These are phyloP conservation scores for Pocota personata DNA, from an alignment of 2,888 invertebrate species.

Conservation along the genomic window DNA sequence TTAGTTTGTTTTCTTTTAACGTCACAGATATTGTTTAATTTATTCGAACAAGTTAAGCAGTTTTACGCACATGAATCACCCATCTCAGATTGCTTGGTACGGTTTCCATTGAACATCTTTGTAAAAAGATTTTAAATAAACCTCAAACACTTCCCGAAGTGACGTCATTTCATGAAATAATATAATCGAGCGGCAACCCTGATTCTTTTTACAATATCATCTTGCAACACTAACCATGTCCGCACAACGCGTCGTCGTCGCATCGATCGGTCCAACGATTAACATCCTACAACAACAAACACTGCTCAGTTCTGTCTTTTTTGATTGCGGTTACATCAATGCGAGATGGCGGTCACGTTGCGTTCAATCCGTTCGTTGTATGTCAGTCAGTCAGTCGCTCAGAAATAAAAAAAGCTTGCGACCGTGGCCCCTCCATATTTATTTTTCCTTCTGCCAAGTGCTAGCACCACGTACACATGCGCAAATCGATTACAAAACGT, in stretches of 20 bases:
- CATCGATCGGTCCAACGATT: background rate
- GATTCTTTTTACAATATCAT: no score
- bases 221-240: background rate
- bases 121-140: no score
- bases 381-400: background rate
- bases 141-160: no score
- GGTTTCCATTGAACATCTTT: no score
- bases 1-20: no score
- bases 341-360: slow-evolving; percentile 1
- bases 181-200: background rate
- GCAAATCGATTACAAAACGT: slow-evolving; percentile 50
- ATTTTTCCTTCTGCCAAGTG: background rate
- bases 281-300: background rate
- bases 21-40: no score
- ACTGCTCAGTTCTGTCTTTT: background rate
- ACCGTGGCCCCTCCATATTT: background rate
- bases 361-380: background rate
- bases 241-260: background rate
- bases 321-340: slow-evolving; percentile 29
- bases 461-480: slow-evolving; percentile 11
- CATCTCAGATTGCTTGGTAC: no score
- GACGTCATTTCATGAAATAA: no score
- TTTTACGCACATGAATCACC: no score
- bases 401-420: background rate
- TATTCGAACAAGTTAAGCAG: no score